Evolutionary conservation across 2,888 invertebrate genomes (phyloP).

Genomic region (Machimus atricapillus): DNA sequence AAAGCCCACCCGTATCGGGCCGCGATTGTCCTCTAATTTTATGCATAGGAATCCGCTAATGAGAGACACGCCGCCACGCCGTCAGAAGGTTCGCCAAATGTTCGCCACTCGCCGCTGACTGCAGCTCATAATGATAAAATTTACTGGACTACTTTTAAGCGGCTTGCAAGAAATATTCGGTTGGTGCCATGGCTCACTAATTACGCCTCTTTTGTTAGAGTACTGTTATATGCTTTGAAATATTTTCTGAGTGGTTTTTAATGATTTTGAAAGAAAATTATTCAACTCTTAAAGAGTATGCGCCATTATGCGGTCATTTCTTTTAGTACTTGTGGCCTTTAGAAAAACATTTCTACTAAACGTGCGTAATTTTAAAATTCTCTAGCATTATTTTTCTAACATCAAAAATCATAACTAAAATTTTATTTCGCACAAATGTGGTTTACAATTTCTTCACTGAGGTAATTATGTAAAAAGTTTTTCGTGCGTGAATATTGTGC

Average conservation of each 20-base stretch:
- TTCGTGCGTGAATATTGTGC: background rate
- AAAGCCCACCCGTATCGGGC: background rate
- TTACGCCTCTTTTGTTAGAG: slow-evolving; percentile 21
- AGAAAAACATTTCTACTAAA: background rate
- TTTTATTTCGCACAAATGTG: background rate
- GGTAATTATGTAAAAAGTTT: background rate
- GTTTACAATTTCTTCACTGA: background rate
- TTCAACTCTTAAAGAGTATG: background rate
- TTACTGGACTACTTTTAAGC: slow-evolving; percentile 22
- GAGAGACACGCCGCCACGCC: background rate
- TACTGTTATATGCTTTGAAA: slow-evolving; percentile 27
- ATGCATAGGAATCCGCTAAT: background rate
- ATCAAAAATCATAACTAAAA: background rate
- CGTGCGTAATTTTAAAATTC: background rate
- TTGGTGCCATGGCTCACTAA: slow-evolving; percentile 29
- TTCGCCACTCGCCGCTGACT: background rate
- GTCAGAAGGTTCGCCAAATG: background rate
- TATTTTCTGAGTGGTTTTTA: slow-evolving; percentile 30
- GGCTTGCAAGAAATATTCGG: slow-evolving; percentile 35
- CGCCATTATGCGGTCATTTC: background rate
- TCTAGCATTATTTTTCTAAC: background rate
- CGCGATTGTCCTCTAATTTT: background rate
- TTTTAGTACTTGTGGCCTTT: background rate
- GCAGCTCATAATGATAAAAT: background rate
- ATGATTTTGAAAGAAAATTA: slow-evolving; percentile 36